These are phyloP conservation scores for Drosophila asahinai DNA, from an alignment of 1,140 invertebrate species.

Conservation along the genomic window DNA sequence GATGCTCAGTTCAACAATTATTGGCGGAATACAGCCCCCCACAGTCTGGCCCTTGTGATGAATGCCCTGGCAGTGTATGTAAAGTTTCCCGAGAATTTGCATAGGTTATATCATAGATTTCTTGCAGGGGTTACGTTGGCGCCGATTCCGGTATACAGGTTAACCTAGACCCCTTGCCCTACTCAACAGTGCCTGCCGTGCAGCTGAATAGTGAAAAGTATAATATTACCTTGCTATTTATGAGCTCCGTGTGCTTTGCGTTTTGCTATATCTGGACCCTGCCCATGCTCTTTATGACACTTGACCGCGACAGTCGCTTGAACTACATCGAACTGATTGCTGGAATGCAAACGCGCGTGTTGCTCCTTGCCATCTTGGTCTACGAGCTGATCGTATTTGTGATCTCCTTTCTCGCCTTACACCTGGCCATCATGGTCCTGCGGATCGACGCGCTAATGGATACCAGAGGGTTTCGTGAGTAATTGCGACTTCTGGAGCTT, in stretches of 20 bases:
- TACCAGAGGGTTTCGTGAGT: constrained; percentile 26
- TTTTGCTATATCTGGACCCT: constrained; percentile 58
- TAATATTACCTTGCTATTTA: background rate
- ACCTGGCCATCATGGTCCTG: constrained; percentile 20
- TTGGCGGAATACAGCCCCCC: constrained; percentile 24
- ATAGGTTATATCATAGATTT: too few relatives aligned
- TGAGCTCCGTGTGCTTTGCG: constrained; percentile 6
- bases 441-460: constrained; percentile 19
- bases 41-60: constrained; percentile 44
- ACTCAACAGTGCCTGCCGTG: constrained; percentile 23
- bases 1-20: constrained; percentile 37
- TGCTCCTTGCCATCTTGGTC: constrained; percentile 29
- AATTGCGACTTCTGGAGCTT: background rate
- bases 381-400: constrained; percentile 32
- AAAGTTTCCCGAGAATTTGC: too few relatives aligned
- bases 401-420: constrained; percentile 9
- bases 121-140: constrained; percentile 37
- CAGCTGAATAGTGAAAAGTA: background rate
- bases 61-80: constrained; percentile 56
- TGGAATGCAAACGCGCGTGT: constrained; percentile 32
- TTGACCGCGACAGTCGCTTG: constrained; percentile 12
- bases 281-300: constrained; percentile 33
- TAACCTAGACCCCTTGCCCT: constrained; percentile 35
- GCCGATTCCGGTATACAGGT: constrained; percentile 27
- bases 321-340: constrained; percentile 49